These are phyloP conservation scores for Clupea harengus DNA, from an alignment of 2,113 vertebrate species.

Conservation along the genomic window DNA sequence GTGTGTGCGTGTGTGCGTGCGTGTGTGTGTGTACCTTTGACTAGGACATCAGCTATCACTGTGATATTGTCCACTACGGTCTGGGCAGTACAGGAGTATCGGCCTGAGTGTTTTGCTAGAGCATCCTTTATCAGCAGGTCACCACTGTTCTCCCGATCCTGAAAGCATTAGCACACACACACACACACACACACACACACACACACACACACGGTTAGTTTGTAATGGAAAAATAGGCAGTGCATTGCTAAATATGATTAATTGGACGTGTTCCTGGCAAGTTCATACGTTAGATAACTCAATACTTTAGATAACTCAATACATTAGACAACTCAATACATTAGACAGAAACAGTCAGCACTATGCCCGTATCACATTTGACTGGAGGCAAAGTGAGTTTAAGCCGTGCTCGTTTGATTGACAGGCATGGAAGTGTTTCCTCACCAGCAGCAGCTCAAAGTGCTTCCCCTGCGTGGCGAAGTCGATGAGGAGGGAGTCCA, in stretches of 20 bases:
- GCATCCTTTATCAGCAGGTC: slow-evolving; percentile 84
- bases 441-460: slow-evolving; percentile 88
- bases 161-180: slow-evolving; percentile 27
- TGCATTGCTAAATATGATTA: no score
- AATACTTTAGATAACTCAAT: no score
- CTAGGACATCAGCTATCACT: slow-evolving; percentile 85
- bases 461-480: slow-evolving; percentile 82
- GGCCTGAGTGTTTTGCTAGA: slow-evolving; percentile 86
- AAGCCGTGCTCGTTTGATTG: no score
- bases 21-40: slow-evolving; percentile 79
- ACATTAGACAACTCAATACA: no score
- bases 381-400: no score
- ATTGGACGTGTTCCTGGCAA: no score
- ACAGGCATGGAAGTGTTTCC: slow-evolving; percentile 15
- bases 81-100: slow-evolving; percentile 89
- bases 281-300: no score
- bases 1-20: not conserved
- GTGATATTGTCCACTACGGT: slow-evolving; percentile 93
- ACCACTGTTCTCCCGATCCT: slow-evolving; percentile 78
- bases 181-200: slow-evolving; percentile 11
- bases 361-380: no score
- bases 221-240: no score
- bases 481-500: slow-evolving; percentile 89
- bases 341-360: no score
- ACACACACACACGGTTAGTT: not conserved